These are phyloP conservation scores for Tauraco erythrolophus DNA, from an alignment of 2,113 vertebrate species.

Conservation along the genomic window DNA sequence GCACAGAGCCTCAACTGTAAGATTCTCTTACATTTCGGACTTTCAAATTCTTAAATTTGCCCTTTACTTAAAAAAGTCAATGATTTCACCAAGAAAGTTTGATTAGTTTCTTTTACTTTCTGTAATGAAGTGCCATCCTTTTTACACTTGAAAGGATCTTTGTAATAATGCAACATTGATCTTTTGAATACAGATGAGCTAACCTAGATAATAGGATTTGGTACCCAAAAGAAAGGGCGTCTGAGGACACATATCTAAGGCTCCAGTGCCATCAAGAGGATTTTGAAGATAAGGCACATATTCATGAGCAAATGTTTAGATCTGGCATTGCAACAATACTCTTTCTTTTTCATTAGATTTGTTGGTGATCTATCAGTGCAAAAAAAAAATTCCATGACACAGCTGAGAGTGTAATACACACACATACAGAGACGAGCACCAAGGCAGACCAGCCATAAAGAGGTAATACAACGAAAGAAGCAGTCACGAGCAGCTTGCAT, in stretches of 20 bases:
- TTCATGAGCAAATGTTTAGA: not conserved
- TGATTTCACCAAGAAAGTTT: conserved; percentile 88
- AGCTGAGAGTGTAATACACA: not conserved
- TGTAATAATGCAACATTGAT: conserved; percentile 90
- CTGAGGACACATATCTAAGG: conserved; percentile 33
- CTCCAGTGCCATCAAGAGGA: conserved; percentile 82
- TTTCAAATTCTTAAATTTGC: conserved; percentile 85
- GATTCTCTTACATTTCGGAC: conserved; percentile 76
- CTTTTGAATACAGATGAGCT: conserved; percentile 90
- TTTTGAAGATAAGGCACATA: conserved; percentile 31
- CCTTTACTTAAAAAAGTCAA: conserved; percentile 89
- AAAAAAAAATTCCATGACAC: not conserved
- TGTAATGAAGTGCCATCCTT: conserved; percentile 89
- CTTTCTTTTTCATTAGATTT: not conserved
- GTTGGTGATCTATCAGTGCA: not conserved
- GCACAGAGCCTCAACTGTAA: conserved; percentile 55
- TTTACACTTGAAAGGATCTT: conserved; percentile 90
- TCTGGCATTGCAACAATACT: not conserved
- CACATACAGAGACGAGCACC: not conserved
- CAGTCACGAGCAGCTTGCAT: not conserved
- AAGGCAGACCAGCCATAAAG: not conserved
- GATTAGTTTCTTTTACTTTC: conserved; percentile 90
- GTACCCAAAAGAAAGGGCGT: conserved; percentile 44
- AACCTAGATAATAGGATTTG: conserved; percentile 86
- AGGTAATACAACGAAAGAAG: not conserved